Evolutionary conservation across 2,888 invertebrate genomes (phyloP), one percentile per base, ranked within the genome.

Genomic region (Griposia aprilina): DNA sequence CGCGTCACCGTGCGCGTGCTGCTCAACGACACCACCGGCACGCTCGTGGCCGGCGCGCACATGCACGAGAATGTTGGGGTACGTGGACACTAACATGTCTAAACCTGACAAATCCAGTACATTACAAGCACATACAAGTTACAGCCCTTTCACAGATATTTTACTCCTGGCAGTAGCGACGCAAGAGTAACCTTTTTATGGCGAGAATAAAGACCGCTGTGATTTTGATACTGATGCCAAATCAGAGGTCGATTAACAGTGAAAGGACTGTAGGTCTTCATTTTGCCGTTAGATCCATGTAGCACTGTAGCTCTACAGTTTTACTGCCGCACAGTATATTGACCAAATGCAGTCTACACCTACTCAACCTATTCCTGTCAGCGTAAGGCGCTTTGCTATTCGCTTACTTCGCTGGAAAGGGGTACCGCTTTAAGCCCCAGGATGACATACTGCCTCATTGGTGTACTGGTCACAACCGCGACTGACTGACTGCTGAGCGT

Each of bases 11-110:
- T 98, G 70, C 96, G 98, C 45, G 98, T 98, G 76, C 97, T 98
- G 89, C 96, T 98, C 75, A 98, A 98, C 92, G 98, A 98, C 92
- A 98, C 98, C 26, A 98, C 98, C 0, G 98, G 98, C 72, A 98
- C 98, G 23, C 92, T 98, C 65, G 97, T 98, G 74, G 97, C 98
- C 76, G 98, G 98, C n/a, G 98, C 98, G 11, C 97, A 97, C 80
- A 89, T 97, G 72, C 97, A 98, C 89, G 96, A 94, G 17, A 94
- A 97, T 36, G 97, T 98, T 63, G 97, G 97, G 84, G 96, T 96
- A 10, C 85, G 93, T 65, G 41, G 60, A 60, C 41, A n/a, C n/a
- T 59, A 1, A 55, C 0, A 36, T 6, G 26, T 20, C 36, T 20
- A 1, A 17, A 36, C 7, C 13, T 67, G 26, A 50, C 20, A 11